Base-by-base conservation (phyloP, 2,113 vertebrate species). In the Xerus inauris region DNA sequence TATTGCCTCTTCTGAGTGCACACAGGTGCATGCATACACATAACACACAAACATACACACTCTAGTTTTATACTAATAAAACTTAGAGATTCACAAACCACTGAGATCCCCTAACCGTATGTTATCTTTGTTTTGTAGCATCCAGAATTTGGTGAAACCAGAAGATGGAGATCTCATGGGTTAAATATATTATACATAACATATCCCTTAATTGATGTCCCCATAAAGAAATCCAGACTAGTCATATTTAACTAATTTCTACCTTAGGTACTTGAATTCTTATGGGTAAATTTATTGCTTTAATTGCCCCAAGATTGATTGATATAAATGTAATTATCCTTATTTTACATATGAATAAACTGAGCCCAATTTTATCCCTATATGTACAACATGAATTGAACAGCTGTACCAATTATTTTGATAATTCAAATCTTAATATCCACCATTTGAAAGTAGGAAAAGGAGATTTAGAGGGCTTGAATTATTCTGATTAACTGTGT, bases 281-380 rank as follows among this genome's bases (percentile, higher is more conserved):
- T 88, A 90, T 47, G 77, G 62, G 40, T 84, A 84, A 84, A 90
- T 71, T n/a, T 81, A 75, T 85, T 82, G 30, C 38, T 94, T 86
- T 86, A 79, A 76, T 93, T 22, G 67, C 62, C 24, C 30, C 42
- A 91, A 85, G 32, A 59, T 59, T 91, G 47, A 14, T 95, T 92
- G 86, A 94, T 87, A 94, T 57, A 89, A 79, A 89, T 95, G 49
- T 95, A 96, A 94, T 97, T 86, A 95, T 95, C 62, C 65, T 83
- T 82, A 91, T 86, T 94, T 96, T 95, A 93, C 69, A 96, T 77
- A 96, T 91, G 87, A 96, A 89, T 93, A 91, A 94, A 97, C 94
- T 91, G 89, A 97, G 69, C 54, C 82, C 45, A 47, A 91, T 95
- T 90, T 69, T 92, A 17, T 75, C 57, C 38, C 42, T 94, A 10